These are phyloP conservation scores for Ficedula albicollis DNA, from an alignment of 2,797 vertebrate species.

Conservation along the genomic window DNA sequence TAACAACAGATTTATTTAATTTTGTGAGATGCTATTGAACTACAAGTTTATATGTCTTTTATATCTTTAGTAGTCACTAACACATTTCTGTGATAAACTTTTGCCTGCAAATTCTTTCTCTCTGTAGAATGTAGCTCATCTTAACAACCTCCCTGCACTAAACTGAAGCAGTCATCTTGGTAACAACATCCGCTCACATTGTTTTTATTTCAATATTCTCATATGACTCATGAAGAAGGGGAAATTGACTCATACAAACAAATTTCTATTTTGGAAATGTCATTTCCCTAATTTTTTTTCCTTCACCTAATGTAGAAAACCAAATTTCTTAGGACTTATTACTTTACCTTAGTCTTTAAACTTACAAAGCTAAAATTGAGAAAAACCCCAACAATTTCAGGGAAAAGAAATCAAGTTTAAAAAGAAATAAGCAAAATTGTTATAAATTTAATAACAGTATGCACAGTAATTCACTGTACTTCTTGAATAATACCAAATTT, in stretches of 20 bases:
- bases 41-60: not conserved
- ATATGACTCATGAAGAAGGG: not conserved
- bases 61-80: not conserved
- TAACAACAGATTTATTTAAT: conserved; percentile 56
- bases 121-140: conserved; percentile 6
- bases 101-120: not conserved
- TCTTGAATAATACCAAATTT: not conserved
- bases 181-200: conserved; percentile 14
- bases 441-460: not conserved
- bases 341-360: not conserved
- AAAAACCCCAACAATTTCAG: not conserved
- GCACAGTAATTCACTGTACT: not conserved
- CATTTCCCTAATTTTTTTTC: not conserved
- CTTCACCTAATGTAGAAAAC: not conserved
- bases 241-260: conserved; percentile 1
- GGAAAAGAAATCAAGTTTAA: not conserved
- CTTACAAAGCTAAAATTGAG: not conserved
- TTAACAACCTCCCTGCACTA: conserved; percentile 1
- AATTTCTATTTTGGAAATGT: not conserved
- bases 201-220: conserved; percentile 16
- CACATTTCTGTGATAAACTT: not conserved
- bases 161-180: not conserved
- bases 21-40: conserved; percentile 28
- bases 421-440: not conserved
- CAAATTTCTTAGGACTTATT: not conserved